Base-by-base conservation (phyloP, 2,888 invertebrate genomes). In the Apodemia hepburni region DNA sequence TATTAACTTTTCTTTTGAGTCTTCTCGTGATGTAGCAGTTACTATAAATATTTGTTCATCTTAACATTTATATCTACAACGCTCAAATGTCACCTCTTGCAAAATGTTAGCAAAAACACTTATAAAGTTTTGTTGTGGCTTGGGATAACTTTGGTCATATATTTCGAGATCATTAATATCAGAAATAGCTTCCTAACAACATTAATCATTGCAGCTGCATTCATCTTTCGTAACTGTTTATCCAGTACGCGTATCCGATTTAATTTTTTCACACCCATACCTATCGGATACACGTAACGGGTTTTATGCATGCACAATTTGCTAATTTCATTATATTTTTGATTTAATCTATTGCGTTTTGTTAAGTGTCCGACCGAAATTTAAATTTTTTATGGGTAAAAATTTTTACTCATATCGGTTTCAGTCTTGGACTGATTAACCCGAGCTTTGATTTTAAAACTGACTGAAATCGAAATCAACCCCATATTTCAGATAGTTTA, bases 81-180 rank as follows among this genome's bases (percentile, higher is more conserved):
- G 70, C 73, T 75, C 79, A 82, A 82, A 80, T 79, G 27, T 58
- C 42, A 42, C 42, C 15, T 42, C 15, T 42, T 58, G 57, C 61
- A 61, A 61, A 61, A 61, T 62, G 78, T 74, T 78, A 83, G 76
- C 69, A 60, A 71, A 68, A 76, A 74, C 75, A 69, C 70, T 68
- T 29, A 69, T 73, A 81, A 89, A 90, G 90, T 89, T 82, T 91
- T 91, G 90, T 91, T 91, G 90, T 91, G 90, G 90, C 87, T 88
- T 89, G 85, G 87, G 86, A 80, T 73, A 76, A 79, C 67, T 69
- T 74, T 42, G 42, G 6, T 42, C 42, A 42, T 42, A 15, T 42
- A 67, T 75, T 72, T 66, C 68, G 68, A 70, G 71, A 71, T 65
- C 65, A 67, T 76, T 72, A 81, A 82, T 81, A 85, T 80, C 76